Base-by-base conservation (phyloP, 2,113 vertebrate species). In the Gallinago media region DNA sequence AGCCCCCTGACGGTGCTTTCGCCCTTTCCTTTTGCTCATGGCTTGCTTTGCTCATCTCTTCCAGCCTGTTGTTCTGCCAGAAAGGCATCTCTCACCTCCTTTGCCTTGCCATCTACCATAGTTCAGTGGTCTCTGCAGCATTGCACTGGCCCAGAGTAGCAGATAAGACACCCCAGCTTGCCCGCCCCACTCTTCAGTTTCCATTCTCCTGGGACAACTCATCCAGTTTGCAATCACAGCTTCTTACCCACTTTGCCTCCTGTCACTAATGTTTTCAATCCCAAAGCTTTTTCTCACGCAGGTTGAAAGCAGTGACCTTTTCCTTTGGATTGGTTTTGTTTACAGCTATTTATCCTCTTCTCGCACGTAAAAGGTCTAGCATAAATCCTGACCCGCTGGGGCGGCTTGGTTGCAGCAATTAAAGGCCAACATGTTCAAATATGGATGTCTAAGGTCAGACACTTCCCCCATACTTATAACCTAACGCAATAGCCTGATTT, bases 261-360 rank as follows among this genome's bases (percentile, higher is more conserved):
- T 71, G 55, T 77, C 85, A 74, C 42, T 55, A 77, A 34, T 7
- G 12, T 74, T 86, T 93, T 85, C 68, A 78, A 4, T 59, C 31
- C 82, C 63, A 77, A 79, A 93, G 32, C 63, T 74, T 86, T 84
- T 44, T 86, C 42, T 86, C 72, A 70, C 32, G 36, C 32, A 74
- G 50, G 56, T 29, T 88, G 95, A 88, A 94, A 92, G 65, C 38
- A 74, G 27, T 88, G 75, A 90, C 88, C 59, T 96, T 90, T 96
- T 93, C 44, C 50, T 91, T 92, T 74, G 42, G 55, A 67, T 73
- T 85, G 25, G 11, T 52, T 88, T 95, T 79, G 67, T 93, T 95
- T 92, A 88, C 46, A 77, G 72, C 34, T 92, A 25, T 80, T 95
- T 96, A 73, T 66, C 42, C 61, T 92, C 32, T 86, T 85, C 40